Percentiles rank a stretch among this genome's conserved stretches.
Evolutionary conservation across 2,797 vertebrate genomes (phyloP).

Genomic region (Notoglanidium macrostoma): DNA sequence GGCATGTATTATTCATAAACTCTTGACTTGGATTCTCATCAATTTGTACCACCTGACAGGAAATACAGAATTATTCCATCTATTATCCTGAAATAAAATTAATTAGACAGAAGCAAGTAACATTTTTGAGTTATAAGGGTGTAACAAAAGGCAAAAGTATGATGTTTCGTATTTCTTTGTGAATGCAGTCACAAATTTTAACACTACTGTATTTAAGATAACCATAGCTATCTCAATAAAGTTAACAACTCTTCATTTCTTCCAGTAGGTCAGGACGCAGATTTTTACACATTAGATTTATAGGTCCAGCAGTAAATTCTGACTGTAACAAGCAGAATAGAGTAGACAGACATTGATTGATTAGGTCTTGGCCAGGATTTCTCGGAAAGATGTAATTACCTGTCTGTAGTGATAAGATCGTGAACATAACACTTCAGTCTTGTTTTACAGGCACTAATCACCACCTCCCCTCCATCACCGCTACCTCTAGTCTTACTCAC

Average conservation of each 20-base stretch:
- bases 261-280: background rate
- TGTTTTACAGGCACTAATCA: constrained; percentile 47
- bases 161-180: background rate
- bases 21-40: constrained; percentile 1
- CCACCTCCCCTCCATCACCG: constrained; percentile 19
- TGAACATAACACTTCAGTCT: constrained; percentile 51
- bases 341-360: constrained; percentile 44
- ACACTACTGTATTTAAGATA: background rate
- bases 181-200: background rate
- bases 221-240: background rate
- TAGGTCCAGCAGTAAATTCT: background rate
- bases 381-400: constrained; percentile 51
- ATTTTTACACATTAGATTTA: background rate
- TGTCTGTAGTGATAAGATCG: constrained; percentile 53
- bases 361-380: constrained; percentile 44
- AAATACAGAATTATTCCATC: background rate
- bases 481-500: background rate
- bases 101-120: background rate
- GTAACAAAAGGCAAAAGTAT: background rate
- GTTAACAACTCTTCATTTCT: background rate
- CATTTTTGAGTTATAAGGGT: background rate
- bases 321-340: constrained; percentile 30
- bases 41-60: background rate
- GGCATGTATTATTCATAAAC: constrained; percentile 14
- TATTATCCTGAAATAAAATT: background rate